Conservation (phyloP, 2,888 invertebrate genomes). For the Diarsia brunnea region DNA sequence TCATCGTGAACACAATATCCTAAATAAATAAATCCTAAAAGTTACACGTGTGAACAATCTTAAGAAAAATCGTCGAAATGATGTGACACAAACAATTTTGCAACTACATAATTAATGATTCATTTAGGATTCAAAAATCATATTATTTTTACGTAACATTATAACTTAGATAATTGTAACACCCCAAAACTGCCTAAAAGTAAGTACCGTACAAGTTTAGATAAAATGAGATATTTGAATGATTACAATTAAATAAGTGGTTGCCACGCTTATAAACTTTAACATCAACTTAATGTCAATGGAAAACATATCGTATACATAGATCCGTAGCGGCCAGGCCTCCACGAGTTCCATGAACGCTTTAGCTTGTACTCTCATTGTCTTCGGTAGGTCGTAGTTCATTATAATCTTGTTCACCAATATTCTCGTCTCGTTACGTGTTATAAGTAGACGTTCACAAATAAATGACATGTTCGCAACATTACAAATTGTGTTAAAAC, state of each 20-base stretch:
- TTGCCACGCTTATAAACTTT: slow-evolving; percentile 82
- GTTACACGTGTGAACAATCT: not conserved
- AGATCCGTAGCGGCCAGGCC: slow-evolving; percentile 77
- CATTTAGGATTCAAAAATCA: not conserved
- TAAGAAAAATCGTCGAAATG: not conserved
- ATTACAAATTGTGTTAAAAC: slow-evolving; percentile 70
- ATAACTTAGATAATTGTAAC: not conserved
- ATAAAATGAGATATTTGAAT: slow-evolving; percentile 81
- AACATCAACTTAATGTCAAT: slow-evolving; percentile 82
- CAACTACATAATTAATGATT: not conserved
- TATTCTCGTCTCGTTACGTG: slow-evolving; percentile 74
- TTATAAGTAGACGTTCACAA: slow-evolving; percentile 74
- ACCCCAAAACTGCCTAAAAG: slow-evolving; percentile 5
- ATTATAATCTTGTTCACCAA: slow-evolving; percentile 81
- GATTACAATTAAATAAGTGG: slow-evolving; percentile 84
- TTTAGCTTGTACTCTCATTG: slow-evolving; percentile 80
- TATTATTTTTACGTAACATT: not conserved
- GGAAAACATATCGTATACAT: slow-evolving; percentile 81
- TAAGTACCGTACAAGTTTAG: slow-evolving; percentile 50
- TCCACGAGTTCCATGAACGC: slow-evolving; percentile 81
- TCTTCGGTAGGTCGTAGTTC: slow-evolving; percentile 79
- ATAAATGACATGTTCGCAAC: slow-evolving; percentile 75
- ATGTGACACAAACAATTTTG: not conserved
- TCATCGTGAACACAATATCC: not conserved
- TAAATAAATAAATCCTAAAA: slow-evolving; percentile 8